phyloP scores from a whole-genome alignment of 2,113 vertebrate species.

The Petroica traversi region DNA sequence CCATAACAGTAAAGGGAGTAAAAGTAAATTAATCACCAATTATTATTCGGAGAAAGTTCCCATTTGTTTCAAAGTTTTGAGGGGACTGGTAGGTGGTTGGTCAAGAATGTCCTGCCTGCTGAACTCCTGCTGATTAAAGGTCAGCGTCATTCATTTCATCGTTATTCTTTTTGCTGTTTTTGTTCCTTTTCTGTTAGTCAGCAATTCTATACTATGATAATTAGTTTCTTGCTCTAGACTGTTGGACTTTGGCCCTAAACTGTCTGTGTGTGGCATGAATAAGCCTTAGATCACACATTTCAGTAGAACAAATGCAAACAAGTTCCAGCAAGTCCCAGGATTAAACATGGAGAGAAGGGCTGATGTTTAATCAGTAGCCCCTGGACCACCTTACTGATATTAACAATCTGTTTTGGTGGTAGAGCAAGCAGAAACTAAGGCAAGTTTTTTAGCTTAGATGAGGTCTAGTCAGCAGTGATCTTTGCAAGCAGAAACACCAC shows the following conservation, averaged over 20 bases:
- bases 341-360: not conserved
- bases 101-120: not conserved
- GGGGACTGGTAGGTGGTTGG: not conserved
- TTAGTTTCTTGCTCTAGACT: not conserved
- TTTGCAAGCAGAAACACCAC: not conserved
- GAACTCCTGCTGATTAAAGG: not conserved
- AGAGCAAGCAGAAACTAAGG: not conserved
- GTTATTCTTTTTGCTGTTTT: not conserved
- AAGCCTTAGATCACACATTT: not conserved
- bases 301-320: not conserved
- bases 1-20: not conserved
- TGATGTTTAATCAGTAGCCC: not conserved
- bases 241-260: not conserved
- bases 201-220: not conserved
- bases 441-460: not conserved
- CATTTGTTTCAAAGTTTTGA: not conserved
- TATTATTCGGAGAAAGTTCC: not conserved
- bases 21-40: not conserved
- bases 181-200: not conserved
- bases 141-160: not conserved
- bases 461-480: not conserved
- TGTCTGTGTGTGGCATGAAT: not conserved
- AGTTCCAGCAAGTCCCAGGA: not conserved
- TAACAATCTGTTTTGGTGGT: not conserved
- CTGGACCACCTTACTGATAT: not conserved